phyloP scores from a whole-genome alignment of 2,113 vertebrate species.

The Coptodon rendalli region DNA sequence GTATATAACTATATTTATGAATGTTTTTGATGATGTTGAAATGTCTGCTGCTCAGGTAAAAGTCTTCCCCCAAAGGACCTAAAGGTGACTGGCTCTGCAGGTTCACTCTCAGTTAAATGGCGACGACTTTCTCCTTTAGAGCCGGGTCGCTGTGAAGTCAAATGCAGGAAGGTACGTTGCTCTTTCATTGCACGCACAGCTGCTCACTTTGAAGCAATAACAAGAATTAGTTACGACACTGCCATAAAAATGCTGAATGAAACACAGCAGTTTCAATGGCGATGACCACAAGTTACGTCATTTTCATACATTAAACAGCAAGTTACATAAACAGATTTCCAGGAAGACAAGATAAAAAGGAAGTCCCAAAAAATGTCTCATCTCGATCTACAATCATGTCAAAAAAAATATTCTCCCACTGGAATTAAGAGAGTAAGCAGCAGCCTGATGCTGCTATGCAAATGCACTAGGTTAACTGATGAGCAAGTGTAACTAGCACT shows the following conservation, averaged over 20 bases:
- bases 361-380: not conserved
- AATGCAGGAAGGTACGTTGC: conserved; percentile 36
- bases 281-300: not conserved
- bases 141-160: conserved; percentile 38
- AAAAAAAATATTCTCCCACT: not conserved
- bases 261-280: not conserved
- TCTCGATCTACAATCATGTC: not conserved
- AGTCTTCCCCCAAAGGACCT: not conserved
- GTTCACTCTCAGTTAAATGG: conserved; percentile 13
- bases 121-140: rapidly evolving
- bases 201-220: not conserved
- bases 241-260: not conserved
- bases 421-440: not conserved
- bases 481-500: not conserved
- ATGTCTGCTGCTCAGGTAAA: conserved; percentile 30
- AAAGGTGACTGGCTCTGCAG: not conserved
- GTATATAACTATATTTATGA: not conserved
- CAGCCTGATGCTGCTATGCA: not conserved
- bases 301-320: not conserved
- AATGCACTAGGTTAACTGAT: not conserved
- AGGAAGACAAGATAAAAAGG: not conserved
- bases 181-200: not conserved
- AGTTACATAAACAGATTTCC: not conserved
- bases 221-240: not conserved
- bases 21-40: not conserved